Evolutionary conservation across 2,113 vertebrate species (phyloP).

Genomic region (Lampris incognitus): DNA sequence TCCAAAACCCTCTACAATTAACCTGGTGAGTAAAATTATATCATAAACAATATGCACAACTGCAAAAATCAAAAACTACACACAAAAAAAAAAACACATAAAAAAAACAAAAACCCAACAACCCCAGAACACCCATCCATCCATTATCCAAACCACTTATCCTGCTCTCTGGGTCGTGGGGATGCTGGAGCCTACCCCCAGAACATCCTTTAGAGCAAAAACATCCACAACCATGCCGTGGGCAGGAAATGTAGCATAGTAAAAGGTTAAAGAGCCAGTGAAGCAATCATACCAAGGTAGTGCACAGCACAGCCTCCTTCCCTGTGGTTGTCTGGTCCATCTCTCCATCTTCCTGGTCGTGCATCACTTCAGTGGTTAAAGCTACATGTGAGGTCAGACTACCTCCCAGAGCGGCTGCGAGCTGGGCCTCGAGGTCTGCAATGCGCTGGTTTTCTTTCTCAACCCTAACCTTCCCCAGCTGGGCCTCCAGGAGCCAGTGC

Average conservation of each 20-base stretch:
- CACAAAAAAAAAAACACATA: no score
- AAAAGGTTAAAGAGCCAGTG: conserved; percentile 1
- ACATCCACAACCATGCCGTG: conserved; percentile 26
- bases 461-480: conserved; percentile 93
- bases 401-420: conserved; percentile 78
- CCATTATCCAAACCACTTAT: no score
- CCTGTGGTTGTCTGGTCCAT: conserved; percentile 62
- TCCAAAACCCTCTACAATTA: no score
- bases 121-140: no score
- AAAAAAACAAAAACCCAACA: no score
- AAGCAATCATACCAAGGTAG: conserved; percentile 83
- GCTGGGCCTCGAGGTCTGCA: conserved; percentile 83
- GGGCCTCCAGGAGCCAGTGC: conserved; percentile 98
- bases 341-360: conserved; percentile 74
- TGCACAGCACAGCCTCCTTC: conserved; percentile 79
- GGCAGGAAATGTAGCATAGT: conserved; percentile 35
- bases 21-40: no score
- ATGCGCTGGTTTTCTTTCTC: conserved; percentile 94
- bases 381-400: conserved; percentile 45
- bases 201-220: conserved; percentile 21
- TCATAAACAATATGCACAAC: no score
- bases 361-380: conserved; percentile 49
- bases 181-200: no score
- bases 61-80: no score
- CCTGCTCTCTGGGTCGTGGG: no score